Base-by-base conservation (phyloP, 1,140 invertebrate species). In the Cherax destructor region DNA sequence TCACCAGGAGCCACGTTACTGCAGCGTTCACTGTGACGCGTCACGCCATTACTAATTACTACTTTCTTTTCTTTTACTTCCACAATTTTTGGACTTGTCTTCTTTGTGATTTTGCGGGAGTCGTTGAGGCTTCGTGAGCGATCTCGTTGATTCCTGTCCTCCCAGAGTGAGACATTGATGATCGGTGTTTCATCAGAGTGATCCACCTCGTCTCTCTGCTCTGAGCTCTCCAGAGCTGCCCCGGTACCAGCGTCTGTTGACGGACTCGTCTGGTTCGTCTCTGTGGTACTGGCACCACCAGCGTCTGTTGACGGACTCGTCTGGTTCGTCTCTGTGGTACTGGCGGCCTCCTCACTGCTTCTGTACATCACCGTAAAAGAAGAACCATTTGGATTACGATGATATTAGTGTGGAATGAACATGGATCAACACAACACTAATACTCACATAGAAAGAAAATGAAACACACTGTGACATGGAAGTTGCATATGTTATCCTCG, bases 91-190 rank as follows among this genome's bases (percentile, higher is more conserved):
- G 69, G 24, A 30, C n/a, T 11, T 74, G 5, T 74, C n/a, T 74
- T 4, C 24, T 74, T 74, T 74, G 24, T 30, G n/a, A 6, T 74
- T 21, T 74, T 74, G 69, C 1, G 11, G 13, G 69, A 21, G 69
- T 74, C 69, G 7, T 74, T 74, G n/a, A 6, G 65, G 65, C 18
- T 13, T n/a, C 18, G 16, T n/a, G 18, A 21, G 65, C 0, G 65
- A 21, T 21, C 69, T 74, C 5, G 6, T 74, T 74, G n/a, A 3
- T 74, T 76, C 18, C n/a, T 30, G 50, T 86, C n/a, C 85, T 86
- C 85, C 74, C 85, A 78, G 7, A 56, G 11, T 11, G 85, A 86
- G 50, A 61, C 41, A 61, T 59, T 72, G 21, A 86, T 77, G 74
- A 41, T 21, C 4, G 85, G 74, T 47, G 24, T 86, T 21, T 86